Base-by-base conservation (phyloP, 2,797 vertebrate genomes). In the Otolemur crassicaudatus region DNA sequence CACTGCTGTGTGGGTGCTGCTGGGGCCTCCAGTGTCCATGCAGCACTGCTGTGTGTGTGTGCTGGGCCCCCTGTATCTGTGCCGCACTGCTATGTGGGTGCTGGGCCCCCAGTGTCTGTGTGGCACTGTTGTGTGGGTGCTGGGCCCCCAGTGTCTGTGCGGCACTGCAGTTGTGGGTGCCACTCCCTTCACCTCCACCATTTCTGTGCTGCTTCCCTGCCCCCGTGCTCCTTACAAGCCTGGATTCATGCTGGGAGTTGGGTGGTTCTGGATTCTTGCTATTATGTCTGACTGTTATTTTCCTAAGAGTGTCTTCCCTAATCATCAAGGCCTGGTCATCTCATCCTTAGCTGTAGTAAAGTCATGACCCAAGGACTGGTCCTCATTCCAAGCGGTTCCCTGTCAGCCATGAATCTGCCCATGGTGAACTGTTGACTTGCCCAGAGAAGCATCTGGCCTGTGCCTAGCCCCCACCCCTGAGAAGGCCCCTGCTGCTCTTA, bases 21-120 rank as follows among this genome's bases (percentile, higher is more conserved):
- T 14, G 11, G 46, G 46, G 46, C 46, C 3, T 7, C 49, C 14
- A 1, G 3, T 53, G 4, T 53, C 14, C 13, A 0, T 16, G 14
- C 14, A 14, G 49, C 49, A 53, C 49, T 14, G 4, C 49, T 16
- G 14, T 53, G 14, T 53, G 14, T 53, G 14, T 14, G 14, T 53
- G 49, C 14, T 4, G 14, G 49, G 49, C 2, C 11, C 49, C 14
- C 14, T 16, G 4, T 53, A 12, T 53, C 49, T 53, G 14, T 53
- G 14, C 14, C 0, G 49, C 49, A 53, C 4, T 53, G 49, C 49
- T 53, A 4, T 53, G 49, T 53, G 49, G 49, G 14, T 53, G 14
- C 49, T 4, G 16, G 14, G 14, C 46, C 14, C 14, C 49, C 46
- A 46, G 40, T 43, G 40, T 43, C 5, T 43, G 40, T 7, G 6